Evolutionary conservation across 2,113 vertebrate species (phyloP).

Genomic region (Crotalus helleri): DNA sequence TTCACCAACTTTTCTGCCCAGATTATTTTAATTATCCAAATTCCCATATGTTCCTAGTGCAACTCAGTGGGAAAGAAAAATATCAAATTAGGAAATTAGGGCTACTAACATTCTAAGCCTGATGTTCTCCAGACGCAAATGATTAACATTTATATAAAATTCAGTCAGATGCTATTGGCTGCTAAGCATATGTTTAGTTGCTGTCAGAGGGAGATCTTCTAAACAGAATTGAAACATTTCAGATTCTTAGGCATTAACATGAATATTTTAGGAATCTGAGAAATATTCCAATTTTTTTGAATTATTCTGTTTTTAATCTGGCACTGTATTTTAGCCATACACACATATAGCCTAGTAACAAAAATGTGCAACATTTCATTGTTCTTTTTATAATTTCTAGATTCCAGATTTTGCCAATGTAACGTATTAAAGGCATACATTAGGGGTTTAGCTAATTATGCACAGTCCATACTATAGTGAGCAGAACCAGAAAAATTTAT

Average conservation of each 20-base stretch:
- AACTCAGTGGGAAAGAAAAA: background rate
- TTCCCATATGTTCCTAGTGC: background rate
- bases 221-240: background rate
- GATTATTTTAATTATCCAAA: background rate
- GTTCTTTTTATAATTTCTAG: background rate
- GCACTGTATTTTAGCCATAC: background rate
- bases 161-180: background rate
- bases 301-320: background rate
- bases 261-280: background rate
- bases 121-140: background rate
- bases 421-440: conserved; percentile 18
- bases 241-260: background rate
- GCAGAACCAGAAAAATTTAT: background rate
- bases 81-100: background rate
- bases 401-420: background rate
- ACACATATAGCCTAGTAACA: background rate
- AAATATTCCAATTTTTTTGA: background rate
- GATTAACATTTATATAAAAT: background rate
- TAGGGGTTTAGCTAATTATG: conserved; percentile 5
- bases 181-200: background rate
- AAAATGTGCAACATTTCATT: background rate
- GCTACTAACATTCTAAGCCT: background rate
- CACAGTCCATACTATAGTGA: background rate
- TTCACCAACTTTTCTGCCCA: background rate
- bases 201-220: background rate